phyloP scores from a whole-genome alignment of 2,797 vertebrate species.

The Brotula barbata region DNA sequence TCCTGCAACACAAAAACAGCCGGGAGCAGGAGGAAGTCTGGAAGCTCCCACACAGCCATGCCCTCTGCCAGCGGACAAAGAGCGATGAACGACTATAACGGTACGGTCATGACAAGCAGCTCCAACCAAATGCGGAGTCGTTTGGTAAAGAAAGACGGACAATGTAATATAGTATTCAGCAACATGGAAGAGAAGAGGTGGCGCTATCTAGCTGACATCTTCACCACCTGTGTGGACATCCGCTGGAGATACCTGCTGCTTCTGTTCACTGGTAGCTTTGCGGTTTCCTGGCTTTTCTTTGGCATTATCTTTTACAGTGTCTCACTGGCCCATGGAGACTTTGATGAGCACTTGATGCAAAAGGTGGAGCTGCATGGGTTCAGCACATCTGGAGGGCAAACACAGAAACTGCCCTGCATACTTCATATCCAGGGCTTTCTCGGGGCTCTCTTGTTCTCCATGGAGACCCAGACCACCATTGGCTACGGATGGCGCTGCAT shows the following conservation, averaged over 20 bases:
- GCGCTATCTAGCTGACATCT: slow-evolving; percentile 95
- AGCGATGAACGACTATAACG: too few species aligned
- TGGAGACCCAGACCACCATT: slow-evolving; percentile 96
- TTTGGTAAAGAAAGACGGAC: slow-evolving; percentile 93
- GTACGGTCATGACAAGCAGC: too few species aligned
- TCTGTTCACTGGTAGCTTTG: slow-evolving; percentile 92
- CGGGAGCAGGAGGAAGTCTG: slow-evolving; percentile 45
- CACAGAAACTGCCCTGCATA: slow-evolving; percentile 93
- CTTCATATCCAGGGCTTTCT: slow-evolving; percentile 90
- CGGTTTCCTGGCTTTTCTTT: slow-evolving; percentile 91
- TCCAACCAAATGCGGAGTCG: too few species aligned
- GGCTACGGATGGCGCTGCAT: slow-evolving; percentile 94
- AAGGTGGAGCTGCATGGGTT: too few species aligned
- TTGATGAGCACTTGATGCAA: slow-evolving; percentile 76
- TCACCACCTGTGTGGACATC: slow-evolving; percentile 94
- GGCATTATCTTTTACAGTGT: slow-evolving; percentile 91
- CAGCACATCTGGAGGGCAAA: too few species aligned
- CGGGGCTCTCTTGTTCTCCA: slow-evolving; percentile 93
- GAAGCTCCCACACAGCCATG: too few species aligned
- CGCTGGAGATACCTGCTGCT: slow-evolving; percentile 97
- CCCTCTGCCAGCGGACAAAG: too few species aligned
- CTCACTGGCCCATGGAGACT: slow-evolving; percentile 79
- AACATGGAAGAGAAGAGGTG: slow-evolving; percentile 96
- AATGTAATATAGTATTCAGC: slow-evolving; percentile 93
- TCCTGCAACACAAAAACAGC: slow-evolving; percentile 41